These are phyloP conservation scores for Dolomedes plantarius DNA, from an alignment of 2,888 invertebrate genomes.

Conservation along the genomic window DNA sequence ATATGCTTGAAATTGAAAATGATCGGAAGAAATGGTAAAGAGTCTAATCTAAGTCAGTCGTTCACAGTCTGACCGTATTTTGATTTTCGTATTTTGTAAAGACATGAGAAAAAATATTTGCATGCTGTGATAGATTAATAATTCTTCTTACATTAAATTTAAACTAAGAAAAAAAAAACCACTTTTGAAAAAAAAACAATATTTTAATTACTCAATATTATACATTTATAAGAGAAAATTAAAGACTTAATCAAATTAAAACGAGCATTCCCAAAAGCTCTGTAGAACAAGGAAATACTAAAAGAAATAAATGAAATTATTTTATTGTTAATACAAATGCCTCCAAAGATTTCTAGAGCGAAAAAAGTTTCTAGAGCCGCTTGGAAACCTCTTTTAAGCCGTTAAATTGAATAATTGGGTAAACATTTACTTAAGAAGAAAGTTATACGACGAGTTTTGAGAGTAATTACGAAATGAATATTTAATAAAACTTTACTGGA, in stretches of 20 bases:
- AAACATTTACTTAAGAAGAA: neutral
- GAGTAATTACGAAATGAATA: slow-evolving; percentile 4
- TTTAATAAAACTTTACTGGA: neutral
- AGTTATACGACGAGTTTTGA: neutral
- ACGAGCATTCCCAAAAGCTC: neutral
- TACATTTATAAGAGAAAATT: neutral
- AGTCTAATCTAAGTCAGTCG: too few species aligned
- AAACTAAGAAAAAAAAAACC: too few species aligned
- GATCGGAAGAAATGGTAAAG: too few species aligned
- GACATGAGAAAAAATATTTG: too few species aligned
- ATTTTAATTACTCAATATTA: too few species aligned
- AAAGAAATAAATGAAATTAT: neutral
- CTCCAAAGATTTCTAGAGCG: neutral
- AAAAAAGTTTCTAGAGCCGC: neutral
- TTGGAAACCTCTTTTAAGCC: neutral
- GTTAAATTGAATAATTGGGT: neutral
- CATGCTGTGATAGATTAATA: too few species aligned
- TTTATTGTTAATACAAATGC: neutral
- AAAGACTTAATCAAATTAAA: neutral
- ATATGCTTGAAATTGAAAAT: too few species aligned
- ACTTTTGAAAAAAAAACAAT: too few species aligned
- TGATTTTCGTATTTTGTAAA: too few species aligned
- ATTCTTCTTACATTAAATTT: too few species aligned
- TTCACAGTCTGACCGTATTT: too few species aligned
- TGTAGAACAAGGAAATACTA: neutral